phyloP scores from a whole-genome alignment of 1,140 invertebrate species.

The Drosophila repleta region DNA sequence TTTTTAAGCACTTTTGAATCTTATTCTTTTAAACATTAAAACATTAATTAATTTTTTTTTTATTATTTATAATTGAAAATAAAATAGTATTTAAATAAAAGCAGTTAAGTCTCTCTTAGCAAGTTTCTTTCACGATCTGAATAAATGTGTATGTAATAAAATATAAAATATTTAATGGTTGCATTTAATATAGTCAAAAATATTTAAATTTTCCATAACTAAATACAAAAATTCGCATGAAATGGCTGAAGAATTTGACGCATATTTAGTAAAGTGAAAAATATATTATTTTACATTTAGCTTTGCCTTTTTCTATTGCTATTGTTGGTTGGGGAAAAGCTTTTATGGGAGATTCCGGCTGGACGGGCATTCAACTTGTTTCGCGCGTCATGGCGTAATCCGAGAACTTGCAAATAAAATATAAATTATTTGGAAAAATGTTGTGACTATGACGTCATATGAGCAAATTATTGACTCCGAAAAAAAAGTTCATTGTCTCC shows the following conservation, averaged over 20 bases:
- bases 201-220: too few relatives aligned
- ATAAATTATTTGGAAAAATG: slow-evolving; percentile 9
- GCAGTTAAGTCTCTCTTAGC: too few relatives aligned
- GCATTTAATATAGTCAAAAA: too few relatives aligned
- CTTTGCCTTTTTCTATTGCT: too few relatives aligned
- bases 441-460: slow-evolving; percentile 5
- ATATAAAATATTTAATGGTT: too few relatives aligned
- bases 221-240: background rate
- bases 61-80: too few relatives aligned
- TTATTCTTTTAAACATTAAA: too few relatives aligned
- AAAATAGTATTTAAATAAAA: too few relatives aligned
- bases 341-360: slow-evolving; percentile 7
- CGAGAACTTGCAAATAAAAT: background rate
- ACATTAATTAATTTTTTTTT: too few relatives aligned
- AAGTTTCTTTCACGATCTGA: too few relatives aligned
- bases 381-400: slow-evolving; percentile 3
- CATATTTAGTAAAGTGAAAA: background rate
- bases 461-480: background rate
- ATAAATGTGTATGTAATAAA: too few relatives aligned
- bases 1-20: too few relatives aligned
- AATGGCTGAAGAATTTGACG: background rate
- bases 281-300: background rate
- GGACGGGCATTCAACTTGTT: background rate
- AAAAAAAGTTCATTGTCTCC: slow-evolving; percentile 68
- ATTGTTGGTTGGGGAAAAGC: background rate